These are phyloP conservation scores for Pao palembangensis DNA, from an alignment of 2,113 vertebrate genomes.

Conservation along the genomic window DNA sequence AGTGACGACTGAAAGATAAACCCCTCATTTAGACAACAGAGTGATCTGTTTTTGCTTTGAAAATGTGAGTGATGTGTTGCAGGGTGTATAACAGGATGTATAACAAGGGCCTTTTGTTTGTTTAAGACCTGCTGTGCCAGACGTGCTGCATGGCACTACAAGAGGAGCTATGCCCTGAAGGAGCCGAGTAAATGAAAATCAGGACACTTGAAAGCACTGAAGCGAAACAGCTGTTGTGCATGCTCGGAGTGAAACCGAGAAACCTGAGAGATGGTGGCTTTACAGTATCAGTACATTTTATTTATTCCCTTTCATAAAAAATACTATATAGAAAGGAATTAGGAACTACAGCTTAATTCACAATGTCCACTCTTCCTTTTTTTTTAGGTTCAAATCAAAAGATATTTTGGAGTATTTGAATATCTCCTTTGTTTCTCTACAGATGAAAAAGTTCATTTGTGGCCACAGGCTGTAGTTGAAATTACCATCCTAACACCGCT, in stretches of 20 bases:
- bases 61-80: constrained; percentile 68
- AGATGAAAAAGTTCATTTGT: constrained; percentile 5
- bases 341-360: too few species aligned
- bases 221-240: constrained; percentile 81
- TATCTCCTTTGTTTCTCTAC: constrained; percentile 1
- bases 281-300: constrained; percentile 11
- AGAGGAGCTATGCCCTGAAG: constrained; percentile 79
- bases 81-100: constrained; percentile 76
- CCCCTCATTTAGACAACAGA: constrained; percentile 73
- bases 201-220: constrained; percentile 73
- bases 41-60: constrained; percentile 45
- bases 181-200: constrained; percentile 84
- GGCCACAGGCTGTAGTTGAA: constrained; percentile 35
- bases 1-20: too few species aligned
- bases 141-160: constrained; percentile 78
- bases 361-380: too few species aligned
- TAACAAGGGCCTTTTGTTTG: constrained; percentile 80
- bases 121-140: constrained; percentile 83
- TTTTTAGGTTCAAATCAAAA: too few species aligned
- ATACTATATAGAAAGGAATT: too few species aligned
- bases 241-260: constrained; percentile 56
- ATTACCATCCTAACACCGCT: constrained; percentile 42
- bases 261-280: constrained; percentile 13
- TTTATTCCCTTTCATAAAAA: background rate
- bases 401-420: background rate